Conservation (phyloP, 2,797 vertebrate species). For the Sandelia bainsii region DNA sequence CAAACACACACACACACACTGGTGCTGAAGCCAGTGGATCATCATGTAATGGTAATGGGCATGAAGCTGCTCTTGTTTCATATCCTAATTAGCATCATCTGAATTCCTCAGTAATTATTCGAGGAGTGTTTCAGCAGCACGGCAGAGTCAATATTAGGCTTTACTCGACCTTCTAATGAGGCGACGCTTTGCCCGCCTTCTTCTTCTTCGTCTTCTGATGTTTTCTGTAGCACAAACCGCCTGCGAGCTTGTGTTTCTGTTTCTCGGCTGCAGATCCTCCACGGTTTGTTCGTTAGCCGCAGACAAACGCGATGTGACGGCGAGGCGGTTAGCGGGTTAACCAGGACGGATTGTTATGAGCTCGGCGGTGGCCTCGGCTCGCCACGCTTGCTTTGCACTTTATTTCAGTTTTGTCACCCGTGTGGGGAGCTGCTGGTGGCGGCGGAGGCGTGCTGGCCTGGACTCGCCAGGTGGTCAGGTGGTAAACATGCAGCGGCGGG, state of each 20-base stretch:
- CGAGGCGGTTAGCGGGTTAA: slow-evolving; percentile 41
- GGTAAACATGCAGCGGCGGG: slow-evolving; percentile 46
- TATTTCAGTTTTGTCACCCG: slow-evolving; percentile 40
- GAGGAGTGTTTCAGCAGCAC: slow-evolving; percentile 63
- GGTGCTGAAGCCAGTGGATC: slow-evolving; percentile 55
- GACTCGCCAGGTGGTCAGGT: slow-evolving; percentile 51
- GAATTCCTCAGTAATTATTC: slow-evolving; percentile 74
- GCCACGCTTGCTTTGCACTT: slow-evolving; percentile 50
- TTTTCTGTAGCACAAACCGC: slow-evolving; percentile 28
- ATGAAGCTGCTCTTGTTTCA: slow-evolving; percentile 70
- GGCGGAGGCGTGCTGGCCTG: slow-evolving; percentile 25
- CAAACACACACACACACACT: slow-evolving; percentile 26
- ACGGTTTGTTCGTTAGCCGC: slow-evolving; percentile 48
- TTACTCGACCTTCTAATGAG: slow-evolving; percentile 67
- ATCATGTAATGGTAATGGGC: slow-evolving; percentile 60
- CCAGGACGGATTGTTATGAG: slow-evolving; percentile 46
- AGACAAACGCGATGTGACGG: slow-evolving; percentile 56
- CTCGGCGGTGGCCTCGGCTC: slow-evolving; percentile 22
- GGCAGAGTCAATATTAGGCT: slow-evolving; percentile 78
- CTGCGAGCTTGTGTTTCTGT: slow-evolving; percentile 26
- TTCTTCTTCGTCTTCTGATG: slow-evolving; percentile 35
- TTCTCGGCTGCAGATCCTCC: slow-evolving; percentile 22
- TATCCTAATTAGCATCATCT: slow-evolving; percentile 71
- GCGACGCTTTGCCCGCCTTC: slow-evolving; percentile 3
- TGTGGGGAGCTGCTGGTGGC: slow-evolving; percentile 13